These are phyloP conservation scores for Thryonomys swinderianus DNA, from an alignment of 2,113 vertebrate genomes.

Conservation along the genomic window DNA sequence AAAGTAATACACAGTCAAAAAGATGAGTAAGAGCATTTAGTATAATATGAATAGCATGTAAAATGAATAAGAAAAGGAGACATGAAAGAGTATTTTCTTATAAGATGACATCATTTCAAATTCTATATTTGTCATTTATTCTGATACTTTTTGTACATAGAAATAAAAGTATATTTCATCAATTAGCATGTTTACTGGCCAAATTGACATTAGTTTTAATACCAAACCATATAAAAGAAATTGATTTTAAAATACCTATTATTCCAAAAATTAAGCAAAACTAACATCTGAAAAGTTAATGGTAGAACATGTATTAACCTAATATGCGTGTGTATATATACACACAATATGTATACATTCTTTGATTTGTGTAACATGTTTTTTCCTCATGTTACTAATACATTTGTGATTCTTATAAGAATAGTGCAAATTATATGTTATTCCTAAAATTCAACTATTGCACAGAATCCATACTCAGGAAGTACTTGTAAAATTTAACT, in stretches of 20 bases:
- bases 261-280: neutral
- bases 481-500: neutral
- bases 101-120: constrained; percentile 64
- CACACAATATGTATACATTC: neutral
- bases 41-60: neutral
- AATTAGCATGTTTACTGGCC: constrained; percentile 80
- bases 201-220: constrained; percentile 86
- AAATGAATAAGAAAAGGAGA: neutral
- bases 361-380: neutral
- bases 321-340: neutral
- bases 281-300: neutral
- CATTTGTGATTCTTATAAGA: constrained; percentile 3
- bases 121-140: constrained; percentile 80
- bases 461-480: neutral
- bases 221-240: constrained; percentile 54
- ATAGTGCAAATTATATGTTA: neutral
- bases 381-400: neutral
- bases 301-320: neutral
- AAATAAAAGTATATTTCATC: constrained; percentile 85
- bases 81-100: constrained; percentile 32
- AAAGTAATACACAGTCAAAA: neutral
- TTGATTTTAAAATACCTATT: constrained; percentile 20
- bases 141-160: constrained; percentile 84
- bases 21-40: neutral
- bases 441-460: constrained; percentile 38